Evolutionary conservation across 2,113 vertebrate species (phyloP).

Genomic region (Callaeas wilsoni): DNA sequence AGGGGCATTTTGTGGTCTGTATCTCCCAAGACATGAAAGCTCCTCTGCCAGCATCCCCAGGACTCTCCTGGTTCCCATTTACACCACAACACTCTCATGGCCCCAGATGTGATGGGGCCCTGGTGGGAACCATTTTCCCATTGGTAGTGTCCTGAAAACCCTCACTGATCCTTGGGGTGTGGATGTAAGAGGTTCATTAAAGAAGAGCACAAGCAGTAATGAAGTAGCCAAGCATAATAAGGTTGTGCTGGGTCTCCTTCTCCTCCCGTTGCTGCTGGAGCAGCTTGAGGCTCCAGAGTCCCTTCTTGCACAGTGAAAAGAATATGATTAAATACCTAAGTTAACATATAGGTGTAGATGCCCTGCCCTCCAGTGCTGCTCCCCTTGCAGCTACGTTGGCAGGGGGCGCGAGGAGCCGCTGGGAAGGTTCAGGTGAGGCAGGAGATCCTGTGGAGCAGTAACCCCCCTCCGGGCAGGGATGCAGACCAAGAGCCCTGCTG

Average conservation of each 20-base stretch:
- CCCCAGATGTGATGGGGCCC: background rate
- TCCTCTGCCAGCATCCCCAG: background rate
- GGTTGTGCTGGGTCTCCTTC: background rate
- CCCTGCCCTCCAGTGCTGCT: background rate
- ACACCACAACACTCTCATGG: background rate
- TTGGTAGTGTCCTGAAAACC: background rate
- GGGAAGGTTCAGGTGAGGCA: background rate
- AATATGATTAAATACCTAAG: fast-evolving
- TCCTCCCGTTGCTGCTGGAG: background rate
- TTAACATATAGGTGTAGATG: fast-evolving
- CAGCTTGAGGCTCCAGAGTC: background rate
- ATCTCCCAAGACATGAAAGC: fast-evolving
- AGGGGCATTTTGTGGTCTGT: background rate
- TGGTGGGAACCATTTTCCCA: background rate
- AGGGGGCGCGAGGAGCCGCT: fast-evolving
- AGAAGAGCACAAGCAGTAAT: background rate
- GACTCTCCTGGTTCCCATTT: background rate
- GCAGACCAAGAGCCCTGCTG: background rate
- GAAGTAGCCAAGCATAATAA: background rate
- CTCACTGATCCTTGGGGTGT: background rate
- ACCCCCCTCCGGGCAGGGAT: fast-evolving
- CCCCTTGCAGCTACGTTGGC: fast-evolving
- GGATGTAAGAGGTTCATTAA: background rate
- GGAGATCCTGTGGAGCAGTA: fast-evolving
- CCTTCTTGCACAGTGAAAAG: background rate